Evolutionary conservation across 1,140 invertebrate genomes (phyloP), one percentile per base, ranked within the genome.

Genomic region (Dufourea novaeangliae): DNA sequence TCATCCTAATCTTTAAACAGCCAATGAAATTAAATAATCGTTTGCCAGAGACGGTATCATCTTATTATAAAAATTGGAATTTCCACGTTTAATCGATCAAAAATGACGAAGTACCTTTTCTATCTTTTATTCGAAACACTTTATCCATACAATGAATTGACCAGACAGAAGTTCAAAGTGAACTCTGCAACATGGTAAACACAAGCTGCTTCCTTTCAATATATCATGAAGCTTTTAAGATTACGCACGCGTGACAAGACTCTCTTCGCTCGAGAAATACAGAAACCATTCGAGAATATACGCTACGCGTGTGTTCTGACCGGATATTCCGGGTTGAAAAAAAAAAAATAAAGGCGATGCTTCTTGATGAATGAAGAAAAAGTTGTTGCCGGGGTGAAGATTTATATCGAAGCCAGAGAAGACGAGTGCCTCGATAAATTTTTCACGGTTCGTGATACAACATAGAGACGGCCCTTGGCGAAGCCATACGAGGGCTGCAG

Each of bases 351-450:
- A 37, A 54, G n/a, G 12, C 37, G 56, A 44, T 22, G 14, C 22
- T 25, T 71, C 4, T 32, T 22, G 39, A 34, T 2, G 39, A 39
- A 32, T 0, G 25, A 29, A 2, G 25, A 44, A 17, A n/a, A 44
- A 20, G 8, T 8, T 6, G 22, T 44, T 59, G n/a, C 20, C 12
- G 7, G 25, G 20, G 22, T n/a, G 17, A 46, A 27, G 32, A 70
- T 70, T 70, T 59, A 59, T 44, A 70, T 2, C 54, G 5, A 10
- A n/a, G 8, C 11, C 34, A 1, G 1, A 34, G 25, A 32, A 25
- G 37, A 70, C 56, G 56, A 32, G 59, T 32, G 27, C 12, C 14
- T 20, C 54, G 20, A 46, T 71, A 34, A 29, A 71, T 44, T 71
- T 61, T 46, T 61, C 56, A 22, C 56, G 56, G 39, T 39, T 22